Percentiles rank a stretch among this genome's conserved stretches.
Conservation (phyloP, 2,797 vertebrate genomes). For the Betta splendens region DNA sequence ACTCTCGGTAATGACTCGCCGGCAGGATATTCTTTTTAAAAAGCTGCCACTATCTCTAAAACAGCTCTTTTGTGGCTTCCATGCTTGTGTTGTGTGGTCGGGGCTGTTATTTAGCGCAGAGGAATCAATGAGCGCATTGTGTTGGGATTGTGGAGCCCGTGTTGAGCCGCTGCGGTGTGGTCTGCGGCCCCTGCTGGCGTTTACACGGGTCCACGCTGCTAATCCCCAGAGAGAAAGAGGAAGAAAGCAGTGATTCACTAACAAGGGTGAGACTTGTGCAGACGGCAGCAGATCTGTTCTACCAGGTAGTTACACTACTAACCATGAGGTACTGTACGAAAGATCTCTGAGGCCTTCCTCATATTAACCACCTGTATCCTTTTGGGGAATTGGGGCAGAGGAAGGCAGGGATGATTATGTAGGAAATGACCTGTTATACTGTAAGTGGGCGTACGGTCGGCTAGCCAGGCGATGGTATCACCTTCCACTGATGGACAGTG, state of each 20-base stretch:
- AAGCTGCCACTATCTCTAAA: constrained; percentile 47
- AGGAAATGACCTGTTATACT: constrained; percentile 70
- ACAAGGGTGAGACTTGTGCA: neutral
- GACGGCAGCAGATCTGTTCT: constrained; percentile 4
- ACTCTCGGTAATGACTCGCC: constrained; percentile 59
- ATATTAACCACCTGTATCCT: constrained; percentile 57
- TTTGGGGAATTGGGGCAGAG: constrained; percentile 57
- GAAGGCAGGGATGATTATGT: constrained; percentile 62
- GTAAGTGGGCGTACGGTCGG: constrained; percentile 33
- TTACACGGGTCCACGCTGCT: constrained; percentile 14
- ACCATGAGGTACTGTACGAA: constrained; percentile 43
- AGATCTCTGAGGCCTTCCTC: constrained; percentile 45
- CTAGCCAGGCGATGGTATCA: constrained; percentile 51
- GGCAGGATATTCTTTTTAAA: constrained; percentile 62
- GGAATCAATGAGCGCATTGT: constrained; percentile 64
- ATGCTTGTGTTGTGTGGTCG: constrained; percentile 31
- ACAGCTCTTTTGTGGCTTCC: constrained; percentile 57
- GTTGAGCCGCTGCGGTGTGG: constrained; percentile 15
- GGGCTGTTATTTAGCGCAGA: constrained; percentile 34
- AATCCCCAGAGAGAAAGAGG: constrained; percentile 36
- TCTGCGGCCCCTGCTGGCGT: constrained; percentile 25
- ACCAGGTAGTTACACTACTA: too few relatives aligned
- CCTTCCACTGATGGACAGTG: constrained; percentile 58
- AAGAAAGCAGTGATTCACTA: constrained; percentile 20
- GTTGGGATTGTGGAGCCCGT: constrained; percentile 23